phyloP scores from a whole-genome alignment of 2,797 vertebrate species.

The Acipenser oxyrinchus region DNA sequence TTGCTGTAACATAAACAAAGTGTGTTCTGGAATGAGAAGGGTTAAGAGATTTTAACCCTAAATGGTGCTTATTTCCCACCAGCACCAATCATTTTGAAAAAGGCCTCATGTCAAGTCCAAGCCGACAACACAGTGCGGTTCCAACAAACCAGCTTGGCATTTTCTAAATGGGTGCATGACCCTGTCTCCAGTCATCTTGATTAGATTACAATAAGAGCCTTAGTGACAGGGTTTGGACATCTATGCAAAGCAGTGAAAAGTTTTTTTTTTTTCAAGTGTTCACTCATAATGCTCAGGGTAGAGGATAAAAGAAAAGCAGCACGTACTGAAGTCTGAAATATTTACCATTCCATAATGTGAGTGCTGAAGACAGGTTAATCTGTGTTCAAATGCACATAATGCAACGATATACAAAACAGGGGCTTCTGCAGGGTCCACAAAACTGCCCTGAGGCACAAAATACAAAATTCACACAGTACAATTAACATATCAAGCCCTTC shows the following conservation, averaged over 20 bases:
- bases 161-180: slow-evolving; percentile 14
- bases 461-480: no score
- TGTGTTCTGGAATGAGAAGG: neutral
- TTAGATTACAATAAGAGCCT: slow-evolving; percentile 61
- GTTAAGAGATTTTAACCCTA: neutral
- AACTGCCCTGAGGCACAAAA: no score
- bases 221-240: slow-evolving; percentile 61
- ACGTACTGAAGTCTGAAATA: neutral
- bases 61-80: neutral
- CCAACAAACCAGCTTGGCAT: slow-evolving; percentile 4
- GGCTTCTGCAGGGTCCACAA: no score
- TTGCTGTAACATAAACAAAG: no score
- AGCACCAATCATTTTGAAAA: slow-evolving; percentile 1
- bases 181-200: slow-evolving; percentile 50
- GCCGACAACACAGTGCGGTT: neutral
- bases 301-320: slow-evolving; percentile 31
- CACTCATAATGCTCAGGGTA: slow-evolving; percentile 43
- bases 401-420: no score
- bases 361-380: neutral
- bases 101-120: slow-evolving; percentile 1
- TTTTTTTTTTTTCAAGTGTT: slow-evolving; percentile 9
- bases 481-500: no score
- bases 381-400: neutral
- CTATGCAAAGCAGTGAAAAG: slow-evolving; percentile 48
- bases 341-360: neutral